Conservation (phyloP, 2,797 vertebrate genomes). For the Lagodon rhomboides region DNA sequence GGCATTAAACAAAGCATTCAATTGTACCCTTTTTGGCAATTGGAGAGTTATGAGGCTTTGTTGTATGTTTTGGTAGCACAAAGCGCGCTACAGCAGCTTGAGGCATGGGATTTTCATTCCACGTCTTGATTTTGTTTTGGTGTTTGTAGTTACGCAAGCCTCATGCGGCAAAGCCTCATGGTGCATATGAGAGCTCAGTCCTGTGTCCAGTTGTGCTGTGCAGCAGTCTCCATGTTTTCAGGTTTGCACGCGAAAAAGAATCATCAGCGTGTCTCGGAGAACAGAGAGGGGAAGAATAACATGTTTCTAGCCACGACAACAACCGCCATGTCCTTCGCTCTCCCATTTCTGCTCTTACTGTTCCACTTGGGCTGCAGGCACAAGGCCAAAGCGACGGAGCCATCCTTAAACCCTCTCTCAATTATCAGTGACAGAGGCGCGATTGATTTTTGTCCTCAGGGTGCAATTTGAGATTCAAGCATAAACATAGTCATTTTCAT, state of each 20-base stretch:
- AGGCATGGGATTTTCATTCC: background rate
- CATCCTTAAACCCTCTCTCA: conserved; percentile 48
- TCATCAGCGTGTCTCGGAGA: background rate
- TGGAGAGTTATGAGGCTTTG: background rate
- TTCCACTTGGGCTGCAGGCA: conserved; percentile 3
- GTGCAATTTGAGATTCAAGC: conserved; percentile 63
- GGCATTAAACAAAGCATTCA: conserved; percentile 19
- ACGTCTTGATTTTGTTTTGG: conserved; percentile 5
- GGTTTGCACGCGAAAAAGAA: background rate
- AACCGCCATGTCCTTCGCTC: conserved; percentile 28
- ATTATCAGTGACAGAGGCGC: conserved; percentile 54
- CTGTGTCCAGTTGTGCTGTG: background rate
- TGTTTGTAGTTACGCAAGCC: background rate
- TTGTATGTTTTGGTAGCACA: background rate
- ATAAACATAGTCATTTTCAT: conserved; percentile 71
- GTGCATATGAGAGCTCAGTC: background rate
- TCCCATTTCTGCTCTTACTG: conserved; percentile 16
- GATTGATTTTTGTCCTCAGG: conserved; percentile 66
- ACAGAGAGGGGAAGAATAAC: conserved; percentile 3
- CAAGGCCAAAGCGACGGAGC: conserved; percentile 54
- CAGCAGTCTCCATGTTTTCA: background rate
- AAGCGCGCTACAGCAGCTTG: background rate
- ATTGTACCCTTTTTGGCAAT: conserved; percentile 10
- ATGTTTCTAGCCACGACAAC: conserved; percentile 16
- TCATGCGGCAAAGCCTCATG: background rate